These are phyloP conservation scores for Shinisaurus crocodilurus DNA, from an alignment of 2,113 vertebrate species.

Conservation along the genomic window DNA sequence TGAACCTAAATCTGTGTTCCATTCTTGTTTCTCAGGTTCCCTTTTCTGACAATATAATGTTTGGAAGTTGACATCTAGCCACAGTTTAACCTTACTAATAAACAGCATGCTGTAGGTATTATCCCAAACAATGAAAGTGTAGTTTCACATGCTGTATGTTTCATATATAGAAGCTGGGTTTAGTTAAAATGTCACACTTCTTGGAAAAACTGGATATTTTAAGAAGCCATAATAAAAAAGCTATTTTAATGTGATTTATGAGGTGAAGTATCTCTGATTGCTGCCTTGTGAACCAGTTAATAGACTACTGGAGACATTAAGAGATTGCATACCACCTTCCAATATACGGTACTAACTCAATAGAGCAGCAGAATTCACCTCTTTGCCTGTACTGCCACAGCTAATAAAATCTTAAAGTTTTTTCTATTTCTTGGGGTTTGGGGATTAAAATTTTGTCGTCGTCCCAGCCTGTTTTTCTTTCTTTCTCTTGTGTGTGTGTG, in stretches of 20 bases:
- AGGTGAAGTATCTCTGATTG: neutral
- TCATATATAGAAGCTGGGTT: neutral
- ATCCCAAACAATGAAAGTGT: neutral
- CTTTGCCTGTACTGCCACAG: neutral
- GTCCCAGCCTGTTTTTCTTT: neutral
- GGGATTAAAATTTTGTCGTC: too few relatives aligned
- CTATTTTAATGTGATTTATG: neutral
- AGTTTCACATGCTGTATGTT: neutral
- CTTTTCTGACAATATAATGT: neutral
- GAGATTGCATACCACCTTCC: neutral
- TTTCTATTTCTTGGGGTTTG: neutral
- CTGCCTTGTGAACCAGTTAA: neutral
- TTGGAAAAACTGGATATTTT: neutral
- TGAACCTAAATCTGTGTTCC: neutral
- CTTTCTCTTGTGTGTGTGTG: too few relatives aligned
- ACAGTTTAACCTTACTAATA: neutral
- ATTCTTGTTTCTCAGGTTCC: neutral
- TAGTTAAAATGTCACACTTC: conserved; percentile 2
- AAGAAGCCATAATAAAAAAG: neutral
- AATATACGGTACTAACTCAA: neutral
- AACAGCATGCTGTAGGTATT: neutral
- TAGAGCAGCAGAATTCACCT: neutral
- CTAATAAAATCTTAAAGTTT: neutral
- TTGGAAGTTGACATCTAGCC: neutral
- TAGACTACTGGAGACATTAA: neutral